phyloP scores from a whole-genome alignment of 2,888 invertebrate species.

The Coenonympha arcania region DNA sequence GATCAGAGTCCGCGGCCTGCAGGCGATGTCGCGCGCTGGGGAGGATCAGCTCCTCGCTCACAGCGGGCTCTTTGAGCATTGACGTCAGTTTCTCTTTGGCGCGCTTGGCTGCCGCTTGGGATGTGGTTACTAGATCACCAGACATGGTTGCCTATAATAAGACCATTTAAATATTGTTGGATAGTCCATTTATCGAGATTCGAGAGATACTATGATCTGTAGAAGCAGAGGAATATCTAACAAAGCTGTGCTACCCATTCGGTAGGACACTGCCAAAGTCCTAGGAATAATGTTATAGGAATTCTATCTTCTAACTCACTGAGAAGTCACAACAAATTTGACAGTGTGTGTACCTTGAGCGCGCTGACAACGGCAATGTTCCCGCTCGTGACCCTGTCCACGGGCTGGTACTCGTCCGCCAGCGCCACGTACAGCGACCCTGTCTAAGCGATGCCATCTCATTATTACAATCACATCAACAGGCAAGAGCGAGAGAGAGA shows the following conservation, averaged over 20 bases:
- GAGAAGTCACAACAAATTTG: too few relatives aligned
- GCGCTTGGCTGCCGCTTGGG: constrained; percentile 68
- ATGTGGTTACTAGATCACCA: constrained; percentile 82
- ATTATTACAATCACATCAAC: too few relatives aligned
- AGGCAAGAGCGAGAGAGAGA: too few relatives aligned
- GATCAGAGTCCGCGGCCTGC: constrained; percentile 40
- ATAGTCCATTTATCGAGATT: too few relatives aligned
- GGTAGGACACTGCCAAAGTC: too few relatives aligned
- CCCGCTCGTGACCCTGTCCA: constrained; percentile 78
- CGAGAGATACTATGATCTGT: too few relatives aligned
- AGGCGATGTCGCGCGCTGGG: constrained; percentile 49
- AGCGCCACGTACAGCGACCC: constrained; percentile 77
- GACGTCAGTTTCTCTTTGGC: constrained; percentile 68
- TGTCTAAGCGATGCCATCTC: constrained; percentile 46
- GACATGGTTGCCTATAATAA: constrained; percentile 75
- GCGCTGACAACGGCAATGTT: constrained; percentile 93
- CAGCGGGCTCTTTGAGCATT: constrained; percentile 33
- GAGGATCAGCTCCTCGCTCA: constrained; percentile 41
- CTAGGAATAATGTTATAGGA: too few relatives aligned
- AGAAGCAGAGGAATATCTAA: too few relatives aligned
- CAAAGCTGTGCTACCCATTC: too few relatives aligned
- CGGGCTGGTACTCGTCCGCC: constrained; percentile 91
- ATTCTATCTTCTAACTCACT: too few relatives aligned
- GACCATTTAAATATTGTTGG: too few relatives aligned
- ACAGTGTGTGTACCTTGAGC: constrained; percentile 87